These are phyloP conservation scores for Globia sparganii DNA, from an alignment of 2,888 invertebrate genomes.

Conservation along the genomic window DNA sequence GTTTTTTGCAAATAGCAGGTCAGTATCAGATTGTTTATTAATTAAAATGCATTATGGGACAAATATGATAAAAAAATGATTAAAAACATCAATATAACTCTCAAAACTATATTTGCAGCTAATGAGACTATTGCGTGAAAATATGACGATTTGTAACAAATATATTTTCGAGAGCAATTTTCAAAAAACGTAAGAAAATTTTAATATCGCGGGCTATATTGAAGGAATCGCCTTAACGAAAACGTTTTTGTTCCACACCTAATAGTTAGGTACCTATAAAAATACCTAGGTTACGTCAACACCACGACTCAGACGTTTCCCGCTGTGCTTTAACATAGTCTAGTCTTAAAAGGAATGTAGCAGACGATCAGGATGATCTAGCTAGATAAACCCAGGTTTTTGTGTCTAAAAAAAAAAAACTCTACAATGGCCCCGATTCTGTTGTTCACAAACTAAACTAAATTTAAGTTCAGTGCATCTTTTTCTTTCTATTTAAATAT, in stretches of 20 bases:
- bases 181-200: background rate
- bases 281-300: constrained; percentile 16
- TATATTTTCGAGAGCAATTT: background rate
- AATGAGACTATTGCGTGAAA: background rate
- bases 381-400: constrained; percentile 2
- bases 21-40: background rate
- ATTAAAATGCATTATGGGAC: background rate
- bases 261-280: constrained; percentile 18
- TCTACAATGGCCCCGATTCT: too few species aligned
- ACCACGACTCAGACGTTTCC: constrained; percentile 7
- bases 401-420: background rate
- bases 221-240: constrained; percentile 6
- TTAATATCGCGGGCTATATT: too few species aligned
- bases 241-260: constrained; percentile 5
- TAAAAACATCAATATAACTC: background rate
- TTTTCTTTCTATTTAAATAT: too few species aligned
- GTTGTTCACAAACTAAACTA: too few species aligned
- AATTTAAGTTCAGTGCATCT: too few species aligned
- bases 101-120: background rate
- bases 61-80: background rate
- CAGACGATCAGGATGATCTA: constrained; percentile 10
- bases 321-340: constrained; percentile 33
- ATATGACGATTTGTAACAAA: background rate
- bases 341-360: constrained; percentile 15
- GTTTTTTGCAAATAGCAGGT: background rate